Evolutionary conservation across 64 coral and sea anemone genomes (phyloP), one percentile per base, ranked within the genome.

Genomic region (Porites australiensis): DNA sequence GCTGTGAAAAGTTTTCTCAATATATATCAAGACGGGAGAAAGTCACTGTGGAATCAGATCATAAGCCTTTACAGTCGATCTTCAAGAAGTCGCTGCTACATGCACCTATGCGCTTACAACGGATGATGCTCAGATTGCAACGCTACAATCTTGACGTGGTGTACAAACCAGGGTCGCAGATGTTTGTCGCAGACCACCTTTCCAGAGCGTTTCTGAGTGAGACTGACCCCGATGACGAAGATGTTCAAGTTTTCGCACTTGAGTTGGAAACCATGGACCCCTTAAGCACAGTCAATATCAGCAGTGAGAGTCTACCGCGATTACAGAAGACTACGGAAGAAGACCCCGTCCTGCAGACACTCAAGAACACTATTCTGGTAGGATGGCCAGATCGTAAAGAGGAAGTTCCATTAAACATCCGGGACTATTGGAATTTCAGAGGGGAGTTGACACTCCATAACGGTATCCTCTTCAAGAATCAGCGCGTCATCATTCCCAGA

Each of bases 311-410:
- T 16, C 79, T 87, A 82, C 64, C 52, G 18, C 74, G 74, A 14
- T 74, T 93, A 72, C 84, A 93, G 67, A 93, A 79, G 85, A 14
- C 44, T 9, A 94, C 83, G n/a, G 79, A 90, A 87, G 72, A 77
- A 77, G 86, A 88, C 72, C 70, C 49, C 4, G 23, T 60, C 49
- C 44, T 88, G 86, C 86, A 88, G 22, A 57, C 70, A 3, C 86
- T 88, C 16, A 88, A 88, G 57, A 48, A 19, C 7, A 88, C 71
- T 23, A 77, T 88, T 57, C 86, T 88, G 53, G 19, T 76, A 14
- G 87, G 87, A 54, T 89, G 87, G 71, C 87, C 86, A 37, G 71
- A 88, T 3, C n/a, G 3, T 37, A 62, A 58, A 15, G 53, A 88
- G 9, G 44, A 88, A 75, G 86, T 64, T 44, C 52, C 69, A 60